A percentile compares a stretch with the other conserved stretches of the same genome.
Evolutionary conservation across 2,113 vertebrate genomes (phyloP).

Genomic region (Scolopax mira): DNA sequence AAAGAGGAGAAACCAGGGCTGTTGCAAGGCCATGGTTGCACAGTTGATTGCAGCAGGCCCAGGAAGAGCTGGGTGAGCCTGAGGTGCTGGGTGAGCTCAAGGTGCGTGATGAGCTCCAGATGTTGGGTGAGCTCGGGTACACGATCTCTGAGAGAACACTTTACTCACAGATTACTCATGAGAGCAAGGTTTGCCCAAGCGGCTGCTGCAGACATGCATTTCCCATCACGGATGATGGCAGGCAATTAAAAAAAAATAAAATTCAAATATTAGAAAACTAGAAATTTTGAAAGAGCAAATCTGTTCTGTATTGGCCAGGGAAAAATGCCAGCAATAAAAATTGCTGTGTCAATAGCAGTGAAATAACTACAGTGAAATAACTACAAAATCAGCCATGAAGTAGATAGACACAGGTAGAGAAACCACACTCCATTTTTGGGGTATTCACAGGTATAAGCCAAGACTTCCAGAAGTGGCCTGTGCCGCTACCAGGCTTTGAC

Average conservation of each 20-base stretch:
- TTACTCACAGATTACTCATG: slow-evolving; percentile 41
- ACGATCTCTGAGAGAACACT: not conserved
- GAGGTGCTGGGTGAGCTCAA: not conserved
- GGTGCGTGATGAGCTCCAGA: not conserved
- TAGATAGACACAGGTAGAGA: not conserved
- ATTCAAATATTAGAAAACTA: fast-evolving
- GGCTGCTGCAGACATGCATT: fast-evolving
- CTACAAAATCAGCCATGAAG: fast-evolving
- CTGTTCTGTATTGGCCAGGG: fast-evolving
- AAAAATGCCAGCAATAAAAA: not conserved
- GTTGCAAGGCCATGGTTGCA: not conserved
- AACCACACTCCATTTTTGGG: fast-evolving
- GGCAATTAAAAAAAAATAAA: not conserved
- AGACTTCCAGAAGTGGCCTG: not conserved
- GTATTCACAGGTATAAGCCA: not conserved
- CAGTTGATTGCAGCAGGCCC: not conserved
- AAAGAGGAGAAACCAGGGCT: fast-evolving
- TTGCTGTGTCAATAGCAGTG: fast-evolving
- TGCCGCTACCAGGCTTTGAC: not conserved
- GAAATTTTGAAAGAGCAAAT: not conserved
- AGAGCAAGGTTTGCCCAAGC: not conserved
- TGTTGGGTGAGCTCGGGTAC: not conserved
- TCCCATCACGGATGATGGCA: not conserved
- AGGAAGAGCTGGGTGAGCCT: not conserved
- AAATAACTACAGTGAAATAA: fast-evolving